A percentile compares a stretch with the other conserved stretches of the same genome.
phyloP scores from a whole-genome alignment of 1,140 invertebrate species.

The Piezodorus guildinii region DNA sequence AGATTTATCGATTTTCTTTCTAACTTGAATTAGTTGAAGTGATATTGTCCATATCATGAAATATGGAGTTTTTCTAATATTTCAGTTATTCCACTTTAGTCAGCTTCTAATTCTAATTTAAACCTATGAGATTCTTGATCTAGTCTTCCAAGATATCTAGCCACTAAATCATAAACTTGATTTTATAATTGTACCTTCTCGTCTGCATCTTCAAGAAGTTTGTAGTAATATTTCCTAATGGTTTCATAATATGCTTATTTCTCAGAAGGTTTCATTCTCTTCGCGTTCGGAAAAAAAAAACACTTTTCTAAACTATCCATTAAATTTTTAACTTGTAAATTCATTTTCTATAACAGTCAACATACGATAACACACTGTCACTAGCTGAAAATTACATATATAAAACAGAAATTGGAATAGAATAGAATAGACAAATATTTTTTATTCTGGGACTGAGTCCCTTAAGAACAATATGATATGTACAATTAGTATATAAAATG shows the following conservation, averaged over 20 bases:
- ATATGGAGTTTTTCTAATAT: slow-evolving; percentile 65
- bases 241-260: slow-evolving; percentile 74
- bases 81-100: slow-evolving; percentile 96
- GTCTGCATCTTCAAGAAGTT: slow-evolving; percentile 84
- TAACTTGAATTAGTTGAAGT: slow-evolving; percentile 16
- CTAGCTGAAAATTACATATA: no score
- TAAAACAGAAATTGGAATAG: no score
- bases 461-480: no score
- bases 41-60: slow-evolving; percentile 21
- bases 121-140: slow-evolving; percentile 95
- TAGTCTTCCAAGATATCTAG: slow-evolving; percentile 79
- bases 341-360: no score
- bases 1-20: slow-evolving; percentile 25
- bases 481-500: no score
- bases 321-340: slow-evolving; percentile 74
- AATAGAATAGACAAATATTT: no score
- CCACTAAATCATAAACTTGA: slow-evolving; percentile 88
- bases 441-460: no score
- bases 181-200: slow-evolving; percentile 75
- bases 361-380: no score
- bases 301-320: slow-evolving; percentile 86
- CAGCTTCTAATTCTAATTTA: slow-evolving; percentile 96
- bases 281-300: slow-evolving; percentile 74
- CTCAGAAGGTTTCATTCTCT: slow-evolving; percentile 65
- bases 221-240: slow-evolving; percentile 82